Conservation (phyloP, 1,140 invertebrate genomes). For the Hypothenemus hampei region DNA sequence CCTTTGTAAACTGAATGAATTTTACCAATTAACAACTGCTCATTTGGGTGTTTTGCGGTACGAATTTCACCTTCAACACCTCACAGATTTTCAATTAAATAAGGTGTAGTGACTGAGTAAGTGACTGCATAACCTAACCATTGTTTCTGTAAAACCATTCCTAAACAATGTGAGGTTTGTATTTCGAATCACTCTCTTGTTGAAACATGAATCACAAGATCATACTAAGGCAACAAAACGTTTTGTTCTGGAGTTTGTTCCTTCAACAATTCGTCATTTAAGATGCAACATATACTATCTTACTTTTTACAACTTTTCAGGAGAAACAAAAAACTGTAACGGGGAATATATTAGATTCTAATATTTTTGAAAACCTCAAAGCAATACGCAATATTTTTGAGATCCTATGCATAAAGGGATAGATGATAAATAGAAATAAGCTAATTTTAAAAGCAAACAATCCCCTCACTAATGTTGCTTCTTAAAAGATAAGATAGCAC, state of each 20-base stretch:
- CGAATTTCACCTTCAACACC: background rate
- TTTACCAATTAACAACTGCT: background rate
- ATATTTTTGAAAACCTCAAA: too few relatives aligned
- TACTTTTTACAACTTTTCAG: too few relatives aligned
- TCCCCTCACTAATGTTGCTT: too few relatives aligned
- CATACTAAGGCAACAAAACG: slow-evolving; percentile 12
- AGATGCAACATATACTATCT: too few relatives aligned
- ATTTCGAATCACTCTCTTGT: background rate
- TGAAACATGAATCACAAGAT: slow-evolving; percentile 3
- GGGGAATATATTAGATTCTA: too few relatives aligned
- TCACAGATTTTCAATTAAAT: background rate
- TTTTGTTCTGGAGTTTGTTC: background rate
- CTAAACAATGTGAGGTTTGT: background rate
- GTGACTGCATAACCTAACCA: background rate
- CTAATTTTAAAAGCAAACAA: too few relatives aligned
- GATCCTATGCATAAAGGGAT: too few relatives aligned
- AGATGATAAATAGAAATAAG: too few relatives aligned
- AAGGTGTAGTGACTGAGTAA: background rate
- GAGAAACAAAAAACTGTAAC: too few relatives aligned
- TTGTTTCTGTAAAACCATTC: background rate
- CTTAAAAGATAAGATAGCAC: too few relatives aligned
- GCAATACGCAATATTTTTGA: too few relatives aligned
- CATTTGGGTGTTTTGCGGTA: background rate
- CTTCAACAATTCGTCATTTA: background rate
- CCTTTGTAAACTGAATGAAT: too few relatives aligned